Evolutionary conservation across 2,797 vertebrate genomes (phyloP).

Genomic region (Hemibagrus guttatus): DNA sequence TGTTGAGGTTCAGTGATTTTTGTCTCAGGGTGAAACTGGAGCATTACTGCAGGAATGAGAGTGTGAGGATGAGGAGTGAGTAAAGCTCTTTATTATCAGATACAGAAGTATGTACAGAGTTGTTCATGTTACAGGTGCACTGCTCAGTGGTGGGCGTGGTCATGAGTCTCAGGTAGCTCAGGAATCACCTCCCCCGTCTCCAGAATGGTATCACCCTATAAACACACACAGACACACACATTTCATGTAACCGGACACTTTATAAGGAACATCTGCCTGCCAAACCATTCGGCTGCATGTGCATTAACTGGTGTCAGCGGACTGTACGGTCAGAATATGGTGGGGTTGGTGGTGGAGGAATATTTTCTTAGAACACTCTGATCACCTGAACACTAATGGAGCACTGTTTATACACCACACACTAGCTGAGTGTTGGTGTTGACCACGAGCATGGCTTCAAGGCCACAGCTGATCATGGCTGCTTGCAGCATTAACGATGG

Average conservation of each 20-base stretch:
- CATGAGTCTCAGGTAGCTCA: constrained; percentile 73
- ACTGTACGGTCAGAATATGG: no score
- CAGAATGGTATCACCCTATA: constrained; percentile 85
- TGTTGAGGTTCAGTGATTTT: neutral
- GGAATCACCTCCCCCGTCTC: constrained; percentile 87
- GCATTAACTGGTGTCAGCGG: no score
- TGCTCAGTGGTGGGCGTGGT: constrained; percentile 80
- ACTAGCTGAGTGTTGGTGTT: no score
- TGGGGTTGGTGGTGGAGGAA: neutral
- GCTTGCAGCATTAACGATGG: no score
- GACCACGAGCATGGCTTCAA: no score
- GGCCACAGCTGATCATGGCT: no score
- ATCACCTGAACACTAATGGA: neutral
- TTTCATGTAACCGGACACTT: neutral
- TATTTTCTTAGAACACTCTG: neutral
- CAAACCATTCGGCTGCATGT: no score
- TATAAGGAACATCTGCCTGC: neutral
- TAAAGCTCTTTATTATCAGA: constrained; percentile 24
- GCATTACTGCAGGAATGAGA: neutral
- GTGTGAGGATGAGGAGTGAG: neutral
- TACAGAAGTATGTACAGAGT: constrained; percentile 9
- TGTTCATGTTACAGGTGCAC: neutral
- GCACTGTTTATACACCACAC: neutral
- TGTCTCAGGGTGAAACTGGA: neutral
- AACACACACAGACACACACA: constrained; percentile 36